Conservation (phyloP, 2,113 vertebrate species). For the Cygnus buccinator region DNA sequence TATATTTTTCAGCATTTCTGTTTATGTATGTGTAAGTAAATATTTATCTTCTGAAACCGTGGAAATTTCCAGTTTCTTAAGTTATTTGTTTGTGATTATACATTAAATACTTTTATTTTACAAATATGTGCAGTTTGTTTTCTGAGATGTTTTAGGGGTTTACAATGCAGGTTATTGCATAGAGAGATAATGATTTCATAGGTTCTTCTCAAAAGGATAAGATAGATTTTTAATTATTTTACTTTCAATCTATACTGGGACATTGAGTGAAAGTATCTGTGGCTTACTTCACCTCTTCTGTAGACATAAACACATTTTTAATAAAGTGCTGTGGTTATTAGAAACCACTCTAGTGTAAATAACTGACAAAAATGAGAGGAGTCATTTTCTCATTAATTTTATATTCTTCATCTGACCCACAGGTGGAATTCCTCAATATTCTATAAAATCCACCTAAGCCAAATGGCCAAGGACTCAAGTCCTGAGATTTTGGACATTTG, state of each 20-base stretch:
- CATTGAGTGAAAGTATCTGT: not conserved
- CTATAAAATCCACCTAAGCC: not conserved
- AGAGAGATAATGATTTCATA: not conserved
- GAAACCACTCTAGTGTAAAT: not conserved
- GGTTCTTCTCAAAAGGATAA: not conserved
- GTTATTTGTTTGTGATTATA: not conserved
- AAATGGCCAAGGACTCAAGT: not conserved
- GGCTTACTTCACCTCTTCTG: not conserved
- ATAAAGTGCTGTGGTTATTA: not conserved
- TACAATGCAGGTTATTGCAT: not conserved
- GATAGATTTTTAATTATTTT: not conserved
- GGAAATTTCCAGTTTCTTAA: not conserved
- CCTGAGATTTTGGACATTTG: not conserved
- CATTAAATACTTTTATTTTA: not conserved
- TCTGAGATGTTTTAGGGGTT: not conserved
- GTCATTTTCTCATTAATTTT: not conserved
- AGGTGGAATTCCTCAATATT: not conserved
- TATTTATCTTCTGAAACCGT: not conserved
- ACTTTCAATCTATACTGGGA: not conserved
- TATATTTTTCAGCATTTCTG: not conserved
- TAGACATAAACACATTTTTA: not conserved
- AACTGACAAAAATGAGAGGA: not conserved
- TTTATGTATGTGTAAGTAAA: not conserved
- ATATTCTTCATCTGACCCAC: not conserved
- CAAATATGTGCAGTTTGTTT: not conserved